Evolutionary conservation across 2,113 vertebrate genomes (phyloP), one percentile per base, ranked within the genome.

Genomic region (Leptobrachium leishanense): DNA sequence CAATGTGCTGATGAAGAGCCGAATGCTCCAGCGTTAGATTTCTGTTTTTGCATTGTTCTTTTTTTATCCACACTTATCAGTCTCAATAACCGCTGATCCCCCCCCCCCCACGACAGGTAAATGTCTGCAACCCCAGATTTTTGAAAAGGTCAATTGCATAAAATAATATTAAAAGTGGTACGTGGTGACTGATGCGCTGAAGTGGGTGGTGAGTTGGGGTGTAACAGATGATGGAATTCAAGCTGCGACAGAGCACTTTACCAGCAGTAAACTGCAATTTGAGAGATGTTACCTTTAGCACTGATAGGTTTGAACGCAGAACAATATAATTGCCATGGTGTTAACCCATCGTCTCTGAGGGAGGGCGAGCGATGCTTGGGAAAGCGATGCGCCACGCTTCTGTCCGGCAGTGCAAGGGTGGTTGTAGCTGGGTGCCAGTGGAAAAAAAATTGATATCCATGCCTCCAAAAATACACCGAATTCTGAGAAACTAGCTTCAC

Each of bases 241-340:
- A 20, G 75, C 75, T 77, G 66, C 43, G 76, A 72, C 43, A 65
- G 68, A 50, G 76, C 59, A 72, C 44, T 78, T 63, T 69, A 9
- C 54, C 40, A 15, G 57, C 43, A 41, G 67, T 44, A 20, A 42
- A 41, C 67, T 39, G 13, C 63, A 10, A 77, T 70, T 50, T 63
- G 10, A 41, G 64, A 41, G 64, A 42, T 67, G 7, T 7, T n/a
- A 59, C 66, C 66, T 59, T 40, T 57, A 40, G 57, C 75, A 59
- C 59, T 62, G 59, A 77, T 77, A 31, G 59, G 65, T 12, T 20
- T 20, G 43, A 78, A 69, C 65, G 59, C 8, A 57, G 64, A 62
- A 64, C 31, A 2, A 31, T 68, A 41, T 67, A 66, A 76, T 76
- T 67, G 67, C 9, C 11, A 13, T 43, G 15, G 2, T 31, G 46